Base-by-base conservation (phyloP, 2,113 vertebrate genomes). In the Thalassarche chlororhynchos region DNA sequence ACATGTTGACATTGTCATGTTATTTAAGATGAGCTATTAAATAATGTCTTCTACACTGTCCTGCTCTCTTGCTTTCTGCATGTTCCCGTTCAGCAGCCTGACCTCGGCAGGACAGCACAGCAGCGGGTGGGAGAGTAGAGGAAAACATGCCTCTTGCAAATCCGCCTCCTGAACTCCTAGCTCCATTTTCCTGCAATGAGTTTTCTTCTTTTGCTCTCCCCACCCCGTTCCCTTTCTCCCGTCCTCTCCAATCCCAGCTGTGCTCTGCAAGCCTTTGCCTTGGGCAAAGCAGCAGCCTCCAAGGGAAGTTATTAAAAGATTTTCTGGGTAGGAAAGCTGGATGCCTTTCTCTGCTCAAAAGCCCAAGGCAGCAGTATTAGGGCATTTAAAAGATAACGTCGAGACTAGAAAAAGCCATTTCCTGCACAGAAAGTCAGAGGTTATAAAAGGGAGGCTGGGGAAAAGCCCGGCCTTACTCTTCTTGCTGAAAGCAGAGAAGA, bases 1-100 rank as follows among this genome's bases (percentile, higher is more conserved):
- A 77, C 64, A n/a, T 74, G 55, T 84, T 83, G 60, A 68, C 55
- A 24, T 47, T 85, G 42, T 87, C 40, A 26, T 71, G 55, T 86
- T 92, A 89, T 95, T 97, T 89, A 84, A 97, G 86, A 91, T 54
- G 28, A 78, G n/a, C 40, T 91, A 97, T 96, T 97, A 92, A 96
- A 97, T 44, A 69, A 51, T 68, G 66, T 79, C 40, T 87, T 94
- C 74, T 70, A 4, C 10, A 49, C n/a, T 10, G 17, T 19, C 8
- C 15, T 5, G 3, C 6, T 54, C 29, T 89, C 38, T 80, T 51
- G 47, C 65, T 80, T 82, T 61, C 61, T 61, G 8, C 18, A 3
- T 19, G 18, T 31, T 66, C 60, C 32, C 6, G 1, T 42, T 72
- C 9, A 38, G 24, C 71, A 68, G 24, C 9, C 46, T 32, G 17